Evolutionary conservation across 2,888 invertebrate genomes (phyloP).

Genomic region (Listrodromus nycthemerus): DNA sequence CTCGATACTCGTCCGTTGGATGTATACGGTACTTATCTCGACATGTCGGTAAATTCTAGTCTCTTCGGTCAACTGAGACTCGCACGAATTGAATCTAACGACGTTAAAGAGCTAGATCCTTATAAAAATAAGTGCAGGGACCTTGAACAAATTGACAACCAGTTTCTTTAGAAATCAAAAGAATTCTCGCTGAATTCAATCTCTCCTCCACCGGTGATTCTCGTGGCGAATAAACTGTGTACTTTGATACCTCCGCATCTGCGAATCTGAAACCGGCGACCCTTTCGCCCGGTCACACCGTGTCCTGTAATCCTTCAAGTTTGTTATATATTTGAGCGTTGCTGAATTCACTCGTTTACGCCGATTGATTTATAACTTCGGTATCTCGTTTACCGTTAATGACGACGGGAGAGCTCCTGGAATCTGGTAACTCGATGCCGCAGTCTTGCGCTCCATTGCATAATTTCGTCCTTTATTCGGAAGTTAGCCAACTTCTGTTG

Average conservation of each 20-base stretch:
- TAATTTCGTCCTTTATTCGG: constrained; percentile 36
- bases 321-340: neutral
- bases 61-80: neutral
- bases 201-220: neutral
- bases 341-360: constrained; percentile 13
- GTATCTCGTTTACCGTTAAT: constrained; percentile 8
- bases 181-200: neutral
- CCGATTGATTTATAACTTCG: constrained; percentile 7
- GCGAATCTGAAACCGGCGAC: neutral
- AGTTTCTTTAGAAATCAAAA: neutral
- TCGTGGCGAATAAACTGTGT: neutral
- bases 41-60: neutral
- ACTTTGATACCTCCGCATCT: neutral
- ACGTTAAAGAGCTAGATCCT: neutral
- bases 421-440: constrained; percentile 4
- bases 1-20: constrained; percentile 25
- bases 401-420: neutral
- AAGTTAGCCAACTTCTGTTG: constrained; percentile 34
- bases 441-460: constrained; percentile 11
- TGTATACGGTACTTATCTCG: constrained; percentile 10
- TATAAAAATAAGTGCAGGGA: neutral
- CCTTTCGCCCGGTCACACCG: neutral
- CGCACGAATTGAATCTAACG: neutral
- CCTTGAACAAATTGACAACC: too few relatives aligned
- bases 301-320: neutral